A percentile compares a stretch with the other conserved stretches of the same genome.
These are phyloP conservation scores for Hypocryptadius cinnamomeus DNA, from an alignment of 2,113 vertebrate species.

Conservation along the genomic window DNA sequence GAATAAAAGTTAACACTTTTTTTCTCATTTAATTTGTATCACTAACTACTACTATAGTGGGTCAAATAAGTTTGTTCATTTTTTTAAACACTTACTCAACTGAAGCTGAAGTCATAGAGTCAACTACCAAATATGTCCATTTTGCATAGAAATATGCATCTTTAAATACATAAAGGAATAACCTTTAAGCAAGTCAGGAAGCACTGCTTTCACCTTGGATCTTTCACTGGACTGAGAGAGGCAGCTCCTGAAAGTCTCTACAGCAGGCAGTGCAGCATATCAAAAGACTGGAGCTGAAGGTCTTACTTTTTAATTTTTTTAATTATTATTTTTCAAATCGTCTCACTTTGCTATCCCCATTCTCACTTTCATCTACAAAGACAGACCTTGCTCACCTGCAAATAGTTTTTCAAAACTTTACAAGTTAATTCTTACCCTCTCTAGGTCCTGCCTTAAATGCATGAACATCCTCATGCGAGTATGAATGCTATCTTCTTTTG, in stretches of 20 bases:
- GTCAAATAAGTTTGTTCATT: background rate
- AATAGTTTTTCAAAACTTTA: background rate
- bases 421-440: slow-evolving; percentile 80
- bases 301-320: background rate
- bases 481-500: slow-evolving; percentile 93
- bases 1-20: background rate
- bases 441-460: slow-evolving; percentile 95
- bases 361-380: background rate
- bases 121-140: background rate
- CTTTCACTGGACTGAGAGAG: background rate
- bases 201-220: background rate
- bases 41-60: background rate
- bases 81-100: background rate
- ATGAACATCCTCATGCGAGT: slow-evolving; percentile 99
- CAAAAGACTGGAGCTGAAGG: background rate
- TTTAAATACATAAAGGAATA: background rate
- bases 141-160: background rate
- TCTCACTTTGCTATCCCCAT: background rate
- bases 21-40: background rate
- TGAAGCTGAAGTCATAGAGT: background rate
- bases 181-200: background rate
- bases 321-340: background rate
- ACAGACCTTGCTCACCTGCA: background rate
- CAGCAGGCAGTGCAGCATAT: background rate
- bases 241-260: background rate